Evolutionary conservation across 1,140 invertebrate genomes (phyloP).

Genomic region (Pseudomyrmex flavicornis): DNA sequence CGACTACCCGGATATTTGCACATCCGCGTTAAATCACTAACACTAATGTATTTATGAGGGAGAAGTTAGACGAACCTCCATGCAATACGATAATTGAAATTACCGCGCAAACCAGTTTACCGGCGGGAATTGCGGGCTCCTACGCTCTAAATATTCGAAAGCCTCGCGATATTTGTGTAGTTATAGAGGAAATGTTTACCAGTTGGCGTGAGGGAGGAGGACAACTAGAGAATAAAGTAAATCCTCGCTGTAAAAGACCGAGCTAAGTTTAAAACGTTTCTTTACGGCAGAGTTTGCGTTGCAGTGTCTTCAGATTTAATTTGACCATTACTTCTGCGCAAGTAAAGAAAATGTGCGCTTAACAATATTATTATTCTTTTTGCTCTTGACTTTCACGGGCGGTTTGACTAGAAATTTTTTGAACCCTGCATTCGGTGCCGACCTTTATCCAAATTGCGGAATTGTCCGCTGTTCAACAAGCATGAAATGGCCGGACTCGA

Average conservation of each 20-base stretch:
- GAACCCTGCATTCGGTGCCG: neutral
- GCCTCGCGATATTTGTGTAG: constrained; percentile 41
- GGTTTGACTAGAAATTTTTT: constrained; percentile 22
- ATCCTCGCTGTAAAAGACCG: constrained; percentile 4
- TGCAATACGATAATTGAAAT: constrained; percentile 62
- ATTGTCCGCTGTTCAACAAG: constrained; percentile 57
- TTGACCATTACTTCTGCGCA: neutral
- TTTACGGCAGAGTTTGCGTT: neutral
- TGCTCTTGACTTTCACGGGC: neutral
- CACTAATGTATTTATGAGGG: constrained; percentile 60
- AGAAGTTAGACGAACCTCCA: constrained; percentile 60
- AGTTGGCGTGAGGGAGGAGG: neutral
- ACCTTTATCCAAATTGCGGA: constrained; percentile 51
- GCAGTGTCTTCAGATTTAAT: neutral
- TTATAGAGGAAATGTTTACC: neutral
- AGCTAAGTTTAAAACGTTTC: neutral
- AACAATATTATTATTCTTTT: neutral
- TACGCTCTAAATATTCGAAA: constrained; percentile 58
- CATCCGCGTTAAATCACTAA: constrained; percentile 61
- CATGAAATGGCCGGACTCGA: constrained; percentile 46
- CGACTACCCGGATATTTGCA: constrained; percentile 58
- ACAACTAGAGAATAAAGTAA: constrained; percentile 27
- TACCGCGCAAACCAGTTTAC: constrained; percentile 60
- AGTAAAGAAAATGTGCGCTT: neutral
- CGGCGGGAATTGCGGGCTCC: constrained; percentile 53